These are phyloP conservation scores for Oreochromis grahami DNA, from an alignment of 2,797 vertebrate species.

Conservation along the genomic window DNA sequence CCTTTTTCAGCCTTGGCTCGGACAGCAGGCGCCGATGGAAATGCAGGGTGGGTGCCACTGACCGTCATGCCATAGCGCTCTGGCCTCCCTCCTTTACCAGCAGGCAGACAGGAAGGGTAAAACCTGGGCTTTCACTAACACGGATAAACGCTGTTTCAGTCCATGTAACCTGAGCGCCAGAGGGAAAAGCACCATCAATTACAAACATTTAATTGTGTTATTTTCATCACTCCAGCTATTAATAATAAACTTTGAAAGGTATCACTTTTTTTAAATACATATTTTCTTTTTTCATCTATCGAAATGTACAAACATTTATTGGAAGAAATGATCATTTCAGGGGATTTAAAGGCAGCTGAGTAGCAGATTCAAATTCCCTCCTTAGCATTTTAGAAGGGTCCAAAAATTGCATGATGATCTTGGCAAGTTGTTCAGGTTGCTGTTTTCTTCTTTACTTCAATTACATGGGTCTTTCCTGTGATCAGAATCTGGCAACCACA, in stretches of 20 bases:
- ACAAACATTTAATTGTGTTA: constrained; percentile 54
- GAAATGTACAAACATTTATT: neutral
- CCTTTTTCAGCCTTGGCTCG: constrained; percentile 63
- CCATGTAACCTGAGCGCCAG: constrained; percentile 56
- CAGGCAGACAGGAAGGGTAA: constrained; percentile 66
- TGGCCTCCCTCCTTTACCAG: constrained; percentile 55
- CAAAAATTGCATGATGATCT: constrained; percentile 47
- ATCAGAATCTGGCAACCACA: constrained; percentile 47
- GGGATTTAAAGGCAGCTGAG: constrained; percentile 37
- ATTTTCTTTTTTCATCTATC: constrained; percentile 10
- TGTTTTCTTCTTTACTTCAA: constrained; percentile 42
- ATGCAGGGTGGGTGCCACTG: constrained; percentile 65
- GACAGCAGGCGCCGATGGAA: constrained; percentile 60
- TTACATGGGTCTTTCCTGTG: constrained; percentile 31
- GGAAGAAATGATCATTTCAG: neutral
- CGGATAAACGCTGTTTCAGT: constrained; percentile 59
- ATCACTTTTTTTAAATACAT: neutral
- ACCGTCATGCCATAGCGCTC: constrained; percentile 51
- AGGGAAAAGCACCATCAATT: constrained; percentile 46
- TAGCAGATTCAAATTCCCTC: constrained; percentile 36
- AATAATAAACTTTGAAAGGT: constrained; percentile 42
- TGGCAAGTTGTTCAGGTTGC: constrained; percentile 36
- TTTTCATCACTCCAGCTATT: constrained; percentile 28
- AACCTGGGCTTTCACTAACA: constrained; percentile 44
- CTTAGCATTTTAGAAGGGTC: constrained; percentile 27